These are phyloP conservation scores for Poecilia wingei DNA, from an alignment of 2,797 vertebrate genomes.

Conservation along the genomic window DNA sequence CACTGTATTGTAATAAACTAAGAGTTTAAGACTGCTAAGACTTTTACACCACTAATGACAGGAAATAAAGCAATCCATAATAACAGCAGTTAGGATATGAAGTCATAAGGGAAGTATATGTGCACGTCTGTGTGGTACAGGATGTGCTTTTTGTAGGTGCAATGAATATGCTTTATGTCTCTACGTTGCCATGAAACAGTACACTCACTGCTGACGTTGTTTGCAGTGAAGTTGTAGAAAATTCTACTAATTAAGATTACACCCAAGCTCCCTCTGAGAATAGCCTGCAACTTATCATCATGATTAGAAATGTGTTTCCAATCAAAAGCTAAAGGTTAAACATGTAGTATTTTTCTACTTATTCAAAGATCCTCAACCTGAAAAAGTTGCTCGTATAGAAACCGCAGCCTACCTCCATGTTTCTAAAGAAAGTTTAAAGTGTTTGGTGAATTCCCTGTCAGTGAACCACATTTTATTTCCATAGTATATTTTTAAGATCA, in stretches of 20 bases:
- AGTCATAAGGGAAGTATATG: not conserved
- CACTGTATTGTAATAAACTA: not conserved
- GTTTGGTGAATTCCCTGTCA: not conserved
- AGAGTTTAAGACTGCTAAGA: not conserved
- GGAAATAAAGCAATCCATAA: not conserved
- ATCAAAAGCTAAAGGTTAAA: not conserved
- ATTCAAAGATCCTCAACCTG: not conserved
- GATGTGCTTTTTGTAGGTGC: not conserved
- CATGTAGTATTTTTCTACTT: not conserved
- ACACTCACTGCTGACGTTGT: not conserved
- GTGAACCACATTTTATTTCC: not conserved
- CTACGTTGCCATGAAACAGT: not conserved
- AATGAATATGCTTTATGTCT: not conserved
- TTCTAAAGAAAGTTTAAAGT: not conserved
- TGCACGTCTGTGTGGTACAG: not conserved
- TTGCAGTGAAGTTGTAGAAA: not conserved
- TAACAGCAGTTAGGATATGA: not conserved
- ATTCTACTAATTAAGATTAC: not conserved
- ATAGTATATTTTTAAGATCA: not conserved
- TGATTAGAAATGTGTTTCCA: not conserved
- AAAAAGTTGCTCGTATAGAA: not conserved
- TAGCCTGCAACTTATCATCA: not conserved
- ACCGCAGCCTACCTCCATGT: not conserved
- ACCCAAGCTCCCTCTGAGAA: not conserved
- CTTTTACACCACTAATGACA: not conserved